Conservation (phyloP, 2,113 vertebrate species). For the Phrynocephalus versicolor region DNA sequence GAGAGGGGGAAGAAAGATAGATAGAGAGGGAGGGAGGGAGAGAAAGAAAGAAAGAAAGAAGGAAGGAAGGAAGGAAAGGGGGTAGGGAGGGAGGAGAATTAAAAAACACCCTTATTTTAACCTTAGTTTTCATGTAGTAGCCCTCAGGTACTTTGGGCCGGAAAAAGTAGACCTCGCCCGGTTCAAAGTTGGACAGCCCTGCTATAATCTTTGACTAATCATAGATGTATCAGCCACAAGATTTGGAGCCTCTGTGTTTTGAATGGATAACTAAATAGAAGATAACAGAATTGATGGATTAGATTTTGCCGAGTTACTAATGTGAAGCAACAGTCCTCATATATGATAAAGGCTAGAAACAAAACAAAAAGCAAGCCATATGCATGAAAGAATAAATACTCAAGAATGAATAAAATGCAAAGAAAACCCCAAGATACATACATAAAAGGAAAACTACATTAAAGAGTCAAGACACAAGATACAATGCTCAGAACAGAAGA, state of each 20-base stretch:
- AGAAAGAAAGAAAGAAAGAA: too few species aligned
- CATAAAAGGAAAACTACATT: background rate
- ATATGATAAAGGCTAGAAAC: background rate
- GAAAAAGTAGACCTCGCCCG: too few species aligned
- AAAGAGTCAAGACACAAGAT: background rate
- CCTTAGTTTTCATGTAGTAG: too few species aligned
- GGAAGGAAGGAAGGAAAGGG: too few species aligned
- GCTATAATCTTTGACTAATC: too few species aligned
- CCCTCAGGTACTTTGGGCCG: too few species aligned
- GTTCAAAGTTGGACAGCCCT: too few species aligned
- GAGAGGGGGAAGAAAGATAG: too few species aligned
- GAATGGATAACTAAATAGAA: slow-evolving; percentile 10
- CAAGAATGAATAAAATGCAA: background rate
- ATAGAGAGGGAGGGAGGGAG: too few species aligned
- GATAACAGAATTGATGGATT: background rate
- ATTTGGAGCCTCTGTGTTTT: background rate
- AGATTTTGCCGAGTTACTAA: background rate
- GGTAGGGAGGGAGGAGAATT: too few species aligned
- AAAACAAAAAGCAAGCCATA: background rate
- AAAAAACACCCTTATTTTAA: too few species aligned
- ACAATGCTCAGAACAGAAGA: background rate
- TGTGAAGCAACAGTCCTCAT: background rate
- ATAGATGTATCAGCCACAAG: background rate
- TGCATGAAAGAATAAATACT: background rate
- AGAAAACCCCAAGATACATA: background rate